Conservation (phyloP, 2,113 vertebrate genomes). For the Poeciliopsis retropinna region DNA sequence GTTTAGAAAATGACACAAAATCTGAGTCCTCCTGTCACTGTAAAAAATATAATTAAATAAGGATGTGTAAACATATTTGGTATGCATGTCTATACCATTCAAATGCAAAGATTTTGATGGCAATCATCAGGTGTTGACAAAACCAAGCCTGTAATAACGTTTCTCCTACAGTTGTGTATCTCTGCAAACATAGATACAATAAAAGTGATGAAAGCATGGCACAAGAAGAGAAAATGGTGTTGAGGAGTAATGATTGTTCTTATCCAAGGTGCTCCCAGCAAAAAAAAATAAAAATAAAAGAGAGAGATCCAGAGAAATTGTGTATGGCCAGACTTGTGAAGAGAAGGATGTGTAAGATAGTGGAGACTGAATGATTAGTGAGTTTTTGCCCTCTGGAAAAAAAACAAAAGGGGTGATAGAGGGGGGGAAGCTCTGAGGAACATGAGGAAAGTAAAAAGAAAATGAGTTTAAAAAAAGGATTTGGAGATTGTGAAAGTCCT, state of each 20-base stretch:
- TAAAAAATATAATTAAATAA: background rate
- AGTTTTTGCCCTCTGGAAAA: slow-evolving; percentile 56
- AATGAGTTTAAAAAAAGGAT: slow-evolving; percentile 49
- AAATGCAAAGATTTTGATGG: slow-evolving; percentile 58
- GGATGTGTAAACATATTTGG: background rate
- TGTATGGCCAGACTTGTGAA: slow-evolving; percentile 35
- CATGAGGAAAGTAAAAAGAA: slow-evolving; percentile 51
- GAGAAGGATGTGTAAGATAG: slow-evolving; percentile 41
- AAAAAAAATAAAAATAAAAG: slow-evolving; percentile 23
- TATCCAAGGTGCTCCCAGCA: slow-evolving; percentile 62
- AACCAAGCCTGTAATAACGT: slow-evolving; percentile 63
- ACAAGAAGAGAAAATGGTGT: slow-evolving; percentile 41
- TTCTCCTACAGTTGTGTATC: slow-evolving; percentile 39
- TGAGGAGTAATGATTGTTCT: slow-evolving; percentile 64
- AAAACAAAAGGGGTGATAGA: slow-evolving; percentile 41
- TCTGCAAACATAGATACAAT: slow-evolving; percentile 44
- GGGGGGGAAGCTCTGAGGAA: slow-evolving; percentile 5
- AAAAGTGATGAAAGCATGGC: slow-evolving; percentile 55
- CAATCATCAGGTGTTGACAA: slow-evolving; percentile 61
- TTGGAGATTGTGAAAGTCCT: slow-evolving; percentile 56
- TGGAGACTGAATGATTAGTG: slow-evolving; percentile 63
- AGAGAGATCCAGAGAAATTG: slow-evolving; percentile 21
- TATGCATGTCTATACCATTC: slow-evolving; percentile 18
- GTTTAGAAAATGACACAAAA: background rate
- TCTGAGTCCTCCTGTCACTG: background rate